These are phyloP conservation scores for Limnodromus scolopaceus DNA, from an alignment of 2,797 vertebrate genomes.

Conservation along the genomic window DNA sequence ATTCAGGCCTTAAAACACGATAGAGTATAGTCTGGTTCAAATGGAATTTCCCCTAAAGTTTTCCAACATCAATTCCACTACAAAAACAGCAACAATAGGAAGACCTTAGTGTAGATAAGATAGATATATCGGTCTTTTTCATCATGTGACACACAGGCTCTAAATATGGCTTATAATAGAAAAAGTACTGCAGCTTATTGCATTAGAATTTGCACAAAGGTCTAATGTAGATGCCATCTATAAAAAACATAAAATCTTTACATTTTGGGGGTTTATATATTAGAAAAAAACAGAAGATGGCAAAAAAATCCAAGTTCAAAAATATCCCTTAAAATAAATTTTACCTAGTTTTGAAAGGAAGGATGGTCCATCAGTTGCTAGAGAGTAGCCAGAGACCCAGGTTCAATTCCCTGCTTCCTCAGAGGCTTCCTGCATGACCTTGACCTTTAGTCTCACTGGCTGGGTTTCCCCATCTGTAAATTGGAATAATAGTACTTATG, in stretches of 20 bases:
- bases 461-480: slow-evolving; percentile 35
- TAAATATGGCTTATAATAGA: background rate
- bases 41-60: background rate
- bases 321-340: slow-evolving; percentile 32
- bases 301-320: background rate
- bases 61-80: background rate
- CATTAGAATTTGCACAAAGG: background rate
- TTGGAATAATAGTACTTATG: slow-evolving; percentile 49
- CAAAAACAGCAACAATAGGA: background rate
- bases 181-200: background rate
- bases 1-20: background rate
- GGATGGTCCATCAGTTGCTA: slow-evolving; percentile 28
- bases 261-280: background rate
- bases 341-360: slow-evolving; percentile 50
- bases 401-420: slow-evolving; percentile 40
- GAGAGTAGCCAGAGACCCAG: slow-evolving; percentile 23
- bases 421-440: slow-evolving; percentile 33
- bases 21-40: background rate
- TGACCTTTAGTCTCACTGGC: slow-evolving; percentile 19
- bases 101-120: background rate
- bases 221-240: background rate
- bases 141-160: background rate
- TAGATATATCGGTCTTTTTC: background rate
- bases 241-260: background rate
- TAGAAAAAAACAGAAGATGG: background rate